Evolutionary conservation across 37 sponge, comb jelly and placozoan genomes (phyloP).

Genomic region (Ianthella basta): DNA sequence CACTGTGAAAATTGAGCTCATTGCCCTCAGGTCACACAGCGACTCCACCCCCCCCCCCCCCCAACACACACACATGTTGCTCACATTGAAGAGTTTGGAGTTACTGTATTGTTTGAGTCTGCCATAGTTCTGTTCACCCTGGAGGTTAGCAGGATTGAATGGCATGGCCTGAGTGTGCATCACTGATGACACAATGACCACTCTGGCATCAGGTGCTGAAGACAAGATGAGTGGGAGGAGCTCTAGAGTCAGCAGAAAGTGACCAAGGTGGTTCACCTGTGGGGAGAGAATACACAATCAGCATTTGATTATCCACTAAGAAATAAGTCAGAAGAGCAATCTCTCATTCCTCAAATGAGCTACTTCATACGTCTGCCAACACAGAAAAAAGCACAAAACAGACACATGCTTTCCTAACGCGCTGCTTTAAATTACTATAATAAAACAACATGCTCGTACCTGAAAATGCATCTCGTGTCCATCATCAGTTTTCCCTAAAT

Average conservation of each 20-base stretch:
- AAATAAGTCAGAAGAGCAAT: too few species aligned
- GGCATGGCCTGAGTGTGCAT: background rate
- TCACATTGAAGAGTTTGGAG: slow-evolving; percentile 81
- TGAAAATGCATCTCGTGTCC: slow-evolving; percentile 31
- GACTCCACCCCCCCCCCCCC: too few species aligned
- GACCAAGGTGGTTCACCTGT: slow-evolving; percentile 82
- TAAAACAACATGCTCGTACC: too few species aligned
- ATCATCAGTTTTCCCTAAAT: slow-evolving; percentile 34
- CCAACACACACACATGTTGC: too few species aligned
- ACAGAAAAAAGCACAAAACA: too few species aligned
- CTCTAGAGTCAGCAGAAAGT: slow-evolving; percentile 73
- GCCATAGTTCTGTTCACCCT: slow-evolving; percentile 45
- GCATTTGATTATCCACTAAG: too few species aligned
- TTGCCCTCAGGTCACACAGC: too few species aligned
- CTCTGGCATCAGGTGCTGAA: slow-evolving; percentile 68
- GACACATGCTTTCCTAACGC: too few species aligned
- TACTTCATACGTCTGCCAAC: too few species aligned
- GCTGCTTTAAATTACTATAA: too few species aligned
- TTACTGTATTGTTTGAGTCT: slow-evolving; percentile 45
- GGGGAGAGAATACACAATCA: background rate
- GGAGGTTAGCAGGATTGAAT: slow-evolving; percentile 47
- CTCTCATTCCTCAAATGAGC: too few species aligned
- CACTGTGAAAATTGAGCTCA: too few species aligned
- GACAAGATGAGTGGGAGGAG: slow-evolving; percentile 65
- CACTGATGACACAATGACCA: slow-evolving; percentile 72